Evolutionary conservation across 2,888 invertebrate species (phyloP), one percentile per base, ranked within the genome.

Genomic region (Charanyca ferruginea): DNA sequence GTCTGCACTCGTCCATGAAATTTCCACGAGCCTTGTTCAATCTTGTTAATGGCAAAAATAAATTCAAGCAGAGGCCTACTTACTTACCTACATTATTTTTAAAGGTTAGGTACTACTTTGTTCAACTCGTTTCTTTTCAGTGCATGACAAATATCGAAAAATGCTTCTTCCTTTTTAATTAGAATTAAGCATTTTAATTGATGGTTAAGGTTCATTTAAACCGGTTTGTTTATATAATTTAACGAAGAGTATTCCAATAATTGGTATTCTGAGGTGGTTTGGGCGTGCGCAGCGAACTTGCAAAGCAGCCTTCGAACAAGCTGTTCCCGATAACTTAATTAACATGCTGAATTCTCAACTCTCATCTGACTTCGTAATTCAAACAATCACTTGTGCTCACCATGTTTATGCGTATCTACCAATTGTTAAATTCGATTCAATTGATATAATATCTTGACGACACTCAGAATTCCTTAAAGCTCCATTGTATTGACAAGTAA

Each of bases 261-360:
- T 87, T 85, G 80, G 79, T 83, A 85, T 84, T 83, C 65, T 72
- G 44, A 44, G 66, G 66, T 75, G 80, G 80, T 81, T 78, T 63
- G 67, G 69, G 73, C 63, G 66, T 67, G 72, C 77, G 66, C 71
- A 58, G 73, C 67, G 59, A 85, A 83, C 80, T 85, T 81, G 83
- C 76, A 81, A 77, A 78, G 76, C 77, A 83, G 74, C 60, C 75
- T 81, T 78, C 83, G 77, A 83, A 82, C 87, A 85, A 84, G 81
- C 85, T 82, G 84, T 79, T 83, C 74, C 81, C 80, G 75, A 85
- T 87, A 89, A 88, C 87, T 88, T 86, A 87, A 91, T 91, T 91
- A 90, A 88, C 85, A 84, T 88, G 83, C 84, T 86, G 83, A 84
- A 87, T 87, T 82, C 84, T 83, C 73, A 81, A 87, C 83, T 83